Conservation (phyloP, 1,140 invertebrate species). For the Aphaenogaster rudis region DNA sequence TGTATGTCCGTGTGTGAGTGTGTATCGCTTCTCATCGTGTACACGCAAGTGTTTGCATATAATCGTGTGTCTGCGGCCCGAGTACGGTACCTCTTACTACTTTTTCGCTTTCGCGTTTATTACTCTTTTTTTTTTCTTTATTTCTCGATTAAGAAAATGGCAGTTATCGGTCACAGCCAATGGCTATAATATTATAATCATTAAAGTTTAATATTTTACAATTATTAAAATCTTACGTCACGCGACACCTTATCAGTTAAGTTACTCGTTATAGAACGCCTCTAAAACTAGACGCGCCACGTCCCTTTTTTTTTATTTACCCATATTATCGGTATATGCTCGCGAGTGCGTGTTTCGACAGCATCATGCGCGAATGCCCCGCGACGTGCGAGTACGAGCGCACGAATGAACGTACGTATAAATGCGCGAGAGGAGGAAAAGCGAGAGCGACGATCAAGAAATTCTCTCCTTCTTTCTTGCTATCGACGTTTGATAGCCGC, state of each 20-base stretch:
- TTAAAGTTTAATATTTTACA: conserved; percentile 83
- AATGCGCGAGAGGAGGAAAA: conserved; percentile 31
- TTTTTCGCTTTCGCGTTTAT: conserved; percentile 59
- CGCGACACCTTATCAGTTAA: conserved; percentile 70
- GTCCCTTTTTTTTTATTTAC: conserved; percentile 46
- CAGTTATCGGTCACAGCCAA: conserved; percentile 88
- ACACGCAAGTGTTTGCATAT: conserved; percentile 1
- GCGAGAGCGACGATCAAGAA: conserved; percentile 17
- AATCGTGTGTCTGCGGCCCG: conserved; percentile 22
- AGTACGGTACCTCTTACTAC: conserved; percentile 18
- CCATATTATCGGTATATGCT: conserved; percentile 9
- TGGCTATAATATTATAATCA: conserved; percentile 85
- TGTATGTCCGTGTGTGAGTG: background rate
- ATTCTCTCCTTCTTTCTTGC: background rate
- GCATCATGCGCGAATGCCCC: conserved; percentile 23
- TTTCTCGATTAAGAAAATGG: conserved; percentile 86
- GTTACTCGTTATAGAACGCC: conserved; percentile 62
- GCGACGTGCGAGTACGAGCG: conserved; percentile 9
- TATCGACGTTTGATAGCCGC: conserved; percentile 28
- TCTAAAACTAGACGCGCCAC: conserved; percentile 66
- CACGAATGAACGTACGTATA: conserved; percentile 16
- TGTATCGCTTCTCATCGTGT: conserved; percentile 2
- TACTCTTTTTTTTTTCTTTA: conserved; percentile 74
- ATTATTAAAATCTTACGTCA: conserved; percentile 81
- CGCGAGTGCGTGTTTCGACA: conserved; percentile 41